Base-by-base conservation (phyloP, 2,797 vertebrate genomes). In the Crocidura indochinensis region DNA sequence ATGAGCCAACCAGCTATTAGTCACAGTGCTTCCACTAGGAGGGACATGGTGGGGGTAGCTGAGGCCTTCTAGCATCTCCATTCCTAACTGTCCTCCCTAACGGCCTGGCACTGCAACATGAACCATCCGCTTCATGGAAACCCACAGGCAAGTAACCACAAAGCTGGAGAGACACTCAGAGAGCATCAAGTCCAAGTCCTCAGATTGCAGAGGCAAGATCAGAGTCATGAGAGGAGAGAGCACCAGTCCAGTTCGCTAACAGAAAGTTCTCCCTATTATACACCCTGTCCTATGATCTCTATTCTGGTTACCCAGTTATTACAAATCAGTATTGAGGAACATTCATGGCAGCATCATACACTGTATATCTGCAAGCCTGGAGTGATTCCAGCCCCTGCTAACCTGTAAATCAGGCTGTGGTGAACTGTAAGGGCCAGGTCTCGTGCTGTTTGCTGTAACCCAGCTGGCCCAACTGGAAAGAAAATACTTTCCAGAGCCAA, bases 381-480 rank as follows among this genome's bases (percentile, higher is more conserved):
- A 47, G 67, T 56, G 65, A 38, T 14, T 8, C 26, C 26, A 38
- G 87, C 31, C 81, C 81, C 82, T 10, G 76, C 83, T 89, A 81
- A 65, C 73, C 22, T 31, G 26, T 1, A 6, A 29, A 75, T 84
- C 15, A 71, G 56, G 38, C 84, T 78, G 56, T 51, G 31, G 27
- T 78, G 72, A 82, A 62, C 49, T 79, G 53, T 49, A 67, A 17
- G 53, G 64, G 80, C 31, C 74, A 17, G 19, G 67, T 14, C 44
- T 29, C 12, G 3, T 9, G 8, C 49, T 72, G 71, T 68, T 29
- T 10, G 31, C 17, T 10, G 27, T 51, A 84, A 51, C 62, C 79
- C 73, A 67, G 81, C 71, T 84, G 84, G 82, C 29, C 64, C 44
- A 60, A 31, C 31, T 89, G 38, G 76, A 92, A 9, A 89, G 75